These are phyloP conservation scores for Rhyacophila evoluta DNA, from an alignment of 2,888 invertebrate genomes.

Conservation along the genomic window DNA sequence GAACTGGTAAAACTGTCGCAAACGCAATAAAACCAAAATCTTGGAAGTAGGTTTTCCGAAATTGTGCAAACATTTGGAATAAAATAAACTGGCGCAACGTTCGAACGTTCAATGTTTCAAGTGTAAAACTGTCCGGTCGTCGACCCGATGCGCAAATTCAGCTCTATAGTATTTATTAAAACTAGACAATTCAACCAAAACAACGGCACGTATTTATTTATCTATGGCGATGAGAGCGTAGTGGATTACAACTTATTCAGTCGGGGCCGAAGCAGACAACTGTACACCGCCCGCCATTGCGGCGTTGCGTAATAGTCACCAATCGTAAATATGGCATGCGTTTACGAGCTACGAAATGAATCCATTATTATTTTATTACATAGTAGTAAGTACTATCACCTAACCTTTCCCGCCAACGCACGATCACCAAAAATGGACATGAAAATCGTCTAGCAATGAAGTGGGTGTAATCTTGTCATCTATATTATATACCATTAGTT, in stretches of 20 bases:
- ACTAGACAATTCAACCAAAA: background rate
- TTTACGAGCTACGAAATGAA: conserved; percentile 24
- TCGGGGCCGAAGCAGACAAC: background rate
- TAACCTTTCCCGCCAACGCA: conserved; percentile 14
- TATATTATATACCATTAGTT: too few relatives aligned
- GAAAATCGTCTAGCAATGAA: background rate
- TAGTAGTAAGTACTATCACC: background rate
- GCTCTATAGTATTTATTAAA: background rate
- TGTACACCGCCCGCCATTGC: conserved; percentile 28
- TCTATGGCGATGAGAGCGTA: background rate
- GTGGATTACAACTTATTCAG: background rate
- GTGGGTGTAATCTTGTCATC: background rate
- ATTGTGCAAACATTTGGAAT: conserved; percentile 14
- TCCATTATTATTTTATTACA: background rate
- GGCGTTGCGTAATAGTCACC: conserved; percentile 32
- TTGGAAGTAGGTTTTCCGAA: conserved; percentile 1
- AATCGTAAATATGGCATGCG: conserved; percentile 32
- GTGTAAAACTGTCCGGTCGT: conserved; percentile 30
- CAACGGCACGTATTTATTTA: conserved; percentile 5
- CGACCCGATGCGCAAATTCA: conserved; percentile 30
- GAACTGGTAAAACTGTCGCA: background rate
- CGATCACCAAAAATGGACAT: background rate
- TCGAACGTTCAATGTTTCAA: conserved; percentile 30
- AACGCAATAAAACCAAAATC: conserved; percentile 17
- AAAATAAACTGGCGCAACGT: conserved; percentile 1